These are phyloP conservation scores for Carassius auratus DNA, from an alignment of 2,113 vertebrate genomes.

Conservation along the genomic window DNA sequence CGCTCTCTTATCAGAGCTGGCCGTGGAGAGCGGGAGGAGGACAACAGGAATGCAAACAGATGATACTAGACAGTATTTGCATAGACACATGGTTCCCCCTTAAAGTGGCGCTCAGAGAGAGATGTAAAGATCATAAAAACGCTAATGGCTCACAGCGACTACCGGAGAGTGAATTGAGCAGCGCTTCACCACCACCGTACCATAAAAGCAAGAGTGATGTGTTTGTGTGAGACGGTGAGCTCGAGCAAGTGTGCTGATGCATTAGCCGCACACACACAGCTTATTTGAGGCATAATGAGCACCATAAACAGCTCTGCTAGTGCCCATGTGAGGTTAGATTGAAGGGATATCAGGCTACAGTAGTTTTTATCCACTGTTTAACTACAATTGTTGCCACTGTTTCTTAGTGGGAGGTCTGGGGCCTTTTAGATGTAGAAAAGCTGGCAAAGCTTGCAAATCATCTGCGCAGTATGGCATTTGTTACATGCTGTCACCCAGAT, in stretches of 20 bases:
- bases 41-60: constrained; percentile 55
- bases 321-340: constrained; percentile 32
- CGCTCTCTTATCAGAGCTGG: constrained; percentile 55
- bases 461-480: constrained; percentile 53
- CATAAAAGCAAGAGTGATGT: constrained; percentile 44
- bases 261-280: constrained; percentile 22
- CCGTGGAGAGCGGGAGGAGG: constrained; percentile 42
- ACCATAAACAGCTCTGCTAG: constrained; percentile 22
- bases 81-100: constrained; percentile 50
- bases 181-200: constrained; percentile 15
- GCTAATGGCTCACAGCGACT: constrained; percentile 52
- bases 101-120: constrained; percentile 53
- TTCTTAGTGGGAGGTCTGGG: constrained; percentile 28
- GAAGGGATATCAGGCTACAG: constrained; percentile 36
- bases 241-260: constrained; percentile 36
- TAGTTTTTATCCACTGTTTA: constrained; percentile 48
- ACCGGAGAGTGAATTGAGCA: constrained; percentile 30
- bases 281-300: constrained; percentile 52
- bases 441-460: constrained; percentile 25
- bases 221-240: constrained; percentile 29
- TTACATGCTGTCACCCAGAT: constrained; percentile 64
- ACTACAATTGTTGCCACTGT: background rate
- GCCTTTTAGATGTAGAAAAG: constrained; percentile 16
- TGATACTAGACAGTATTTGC: constrained; percentile 40
- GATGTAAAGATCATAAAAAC: constrained; percentile 57